Conservation (phyloP, 2,113 vertebrate genomes). For the Albula glossodonta region DNA sequence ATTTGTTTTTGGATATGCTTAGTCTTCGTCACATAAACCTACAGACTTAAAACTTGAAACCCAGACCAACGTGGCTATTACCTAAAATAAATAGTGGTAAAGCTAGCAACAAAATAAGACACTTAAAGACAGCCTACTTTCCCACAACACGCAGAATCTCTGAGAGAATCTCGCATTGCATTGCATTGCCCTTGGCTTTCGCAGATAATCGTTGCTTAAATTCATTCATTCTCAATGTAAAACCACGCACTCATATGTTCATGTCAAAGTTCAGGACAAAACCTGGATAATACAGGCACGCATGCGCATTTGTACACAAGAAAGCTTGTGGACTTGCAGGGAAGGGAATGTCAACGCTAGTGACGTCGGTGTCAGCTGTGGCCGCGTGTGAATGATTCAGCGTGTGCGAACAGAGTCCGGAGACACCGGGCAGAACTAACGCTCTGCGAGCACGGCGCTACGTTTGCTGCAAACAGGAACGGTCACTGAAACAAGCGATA, state of each 20-base stretch:
- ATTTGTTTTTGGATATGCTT: background rate
- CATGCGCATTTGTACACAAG: background rate
- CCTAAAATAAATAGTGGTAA: background rate
- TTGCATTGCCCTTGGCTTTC: no score
- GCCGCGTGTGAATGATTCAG: slow-evolving; percentile 31
- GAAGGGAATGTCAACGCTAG: background rate
- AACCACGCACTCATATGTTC: no score
- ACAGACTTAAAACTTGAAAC: background rate
- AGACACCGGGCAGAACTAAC: slow-evolving; percentile 7
- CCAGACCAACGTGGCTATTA: background rate
- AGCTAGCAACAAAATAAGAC: background rate
- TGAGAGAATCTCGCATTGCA: no score
- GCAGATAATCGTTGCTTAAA: no score
- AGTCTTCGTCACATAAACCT: background rate
- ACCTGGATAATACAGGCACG: background rate
- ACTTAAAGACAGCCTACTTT: no score
- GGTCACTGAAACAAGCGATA: background rate
- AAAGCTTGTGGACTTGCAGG: background rate
- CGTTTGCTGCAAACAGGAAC: background rate
- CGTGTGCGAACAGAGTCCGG: slow-evolving; percentile 7
- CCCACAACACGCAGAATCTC: no score
- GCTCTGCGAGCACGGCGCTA: background rate
- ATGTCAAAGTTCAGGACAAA: no score
- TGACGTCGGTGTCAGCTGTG: slow-evolving; percentile 32
- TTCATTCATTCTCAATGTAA: no score